Conservation (phyloP, 2,888 invertebrate genomes). For the Chamaedrilus cognettii region DNA sequence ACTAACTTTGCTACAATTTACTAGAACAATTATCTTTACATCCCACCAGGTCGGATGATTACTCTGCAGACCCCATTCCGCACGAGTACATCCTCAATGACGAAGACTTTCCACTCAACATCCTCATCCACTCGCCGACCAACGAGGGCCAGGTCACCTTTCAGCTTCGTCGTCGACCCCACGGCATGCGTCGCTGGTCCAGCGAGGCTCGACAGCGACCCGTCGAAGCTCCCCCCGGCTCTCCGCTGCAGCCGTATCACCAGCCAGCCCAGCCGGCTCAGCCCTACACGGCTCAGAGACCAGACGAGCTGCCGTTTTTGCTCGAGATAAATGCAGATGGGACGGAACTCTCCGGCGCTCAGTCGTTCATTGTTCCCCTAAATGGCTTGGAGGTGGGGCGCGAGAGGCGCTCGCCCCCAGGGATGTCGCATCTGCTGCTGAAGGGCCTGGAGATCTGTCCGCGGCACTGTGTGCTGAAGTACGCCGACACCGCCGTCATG, state of each 20-base stretch:
- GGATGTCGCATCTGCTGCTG: slow-evolving; percentile 52
- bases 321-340: slow-evolving; percentile 44
- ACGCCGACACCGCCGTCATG: slow-evolving; percentile 84
- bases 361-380: slow-evolving; percentile 65
- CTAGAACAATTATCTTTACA: too few relatives aligned
- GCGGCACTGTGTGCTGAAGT: slow-evolving; percentile 92
- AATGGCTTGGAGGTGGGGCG: slow-evolving; percentile 75
- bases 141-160: slow-evolving; percentile 5
- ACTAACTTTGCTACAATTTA: too few relatives aligned
- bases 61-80: not conserved
- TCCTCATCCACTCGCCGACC: slow-evolving; percentile 56
- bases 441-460: slow-evolving; percentile 88
- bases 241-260: not conserved
- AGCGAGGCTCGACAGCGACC: too few relatives aligned
- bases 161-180: slow-evolving; percentile 5
- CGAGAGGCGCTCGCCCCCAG: slow-evolving; percentile 64
- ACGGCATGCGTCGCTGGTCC: not conserved
- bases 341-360: slow-evolving; percentile 62
- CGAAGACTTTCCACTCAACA: slow-evolving; percentile 95
- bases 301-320: not conserved
- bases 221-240: not conserved
- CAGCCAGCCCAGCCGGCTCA: not conserved
- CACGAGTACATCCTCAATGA: slow-evolving; percentile 76
- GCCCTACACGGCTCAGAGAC: not conserved
- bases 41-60: too few relatives aligned